Conservation (phyloP, 2,888 invertebrate species). For the Drosophila meridionalis region DNA sequence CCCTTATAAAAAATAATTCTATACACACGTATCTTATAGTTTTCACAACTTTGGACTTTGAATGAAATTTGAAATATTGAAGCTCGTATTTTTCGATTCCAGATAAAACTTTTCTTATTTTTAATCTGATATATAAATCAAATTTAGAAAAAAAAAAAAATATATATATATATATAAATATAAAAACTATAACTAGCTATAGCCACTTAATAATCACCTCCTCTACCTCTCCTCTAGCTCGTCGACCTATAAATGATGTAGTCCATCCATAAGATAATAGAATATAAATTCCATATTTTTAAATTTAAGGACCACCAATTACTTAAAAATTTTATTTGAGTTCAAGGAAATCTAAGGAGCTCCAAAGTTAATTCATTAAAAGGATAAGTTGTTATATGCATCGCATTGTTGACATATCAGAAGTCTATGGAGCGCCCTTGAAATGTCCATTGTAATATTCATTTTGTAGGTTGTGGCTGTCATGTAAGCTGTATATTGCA, state of each 20-base stretch:
- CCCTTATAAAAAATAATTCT: no score
- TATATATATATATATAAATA: no score
- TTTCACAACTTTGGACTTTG: no score
- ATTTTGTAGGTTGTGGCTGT: not conserved
- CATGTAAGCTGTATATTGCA: constrained; percentile 6
- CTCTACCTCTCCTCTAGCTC: not conserved
- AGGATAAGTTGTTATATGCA: not conserved
- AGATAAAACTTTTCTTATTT: no score
- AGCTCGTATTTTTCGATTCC: no score
- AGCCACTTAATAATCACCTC: not conserved
- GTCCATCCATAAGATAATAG: not conserved
- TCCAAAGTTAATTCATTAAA: not conserved
- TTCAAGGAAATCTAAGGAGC: not conserved
- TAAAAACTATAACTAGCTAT: no score
- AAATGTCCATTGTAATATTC: not conserved
- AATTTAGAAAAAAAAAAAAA: no score
- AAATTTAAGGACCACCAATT: not conserved
- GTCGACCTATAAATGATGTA: not conserved
- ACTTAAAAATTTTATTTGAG: not conserved
- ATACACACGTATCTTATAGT: no score
- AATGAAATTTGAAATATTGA: no score
- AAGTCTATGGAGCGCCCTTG: not conserved
- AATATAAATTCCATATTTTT: not conserved
- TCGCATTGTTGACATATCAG: not conserved
- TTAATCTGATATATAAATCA: no score